phyloP scores from a whole-genome alignment of 2,113 vertebrate genomes.

The Microtus oregoni region DNA sequence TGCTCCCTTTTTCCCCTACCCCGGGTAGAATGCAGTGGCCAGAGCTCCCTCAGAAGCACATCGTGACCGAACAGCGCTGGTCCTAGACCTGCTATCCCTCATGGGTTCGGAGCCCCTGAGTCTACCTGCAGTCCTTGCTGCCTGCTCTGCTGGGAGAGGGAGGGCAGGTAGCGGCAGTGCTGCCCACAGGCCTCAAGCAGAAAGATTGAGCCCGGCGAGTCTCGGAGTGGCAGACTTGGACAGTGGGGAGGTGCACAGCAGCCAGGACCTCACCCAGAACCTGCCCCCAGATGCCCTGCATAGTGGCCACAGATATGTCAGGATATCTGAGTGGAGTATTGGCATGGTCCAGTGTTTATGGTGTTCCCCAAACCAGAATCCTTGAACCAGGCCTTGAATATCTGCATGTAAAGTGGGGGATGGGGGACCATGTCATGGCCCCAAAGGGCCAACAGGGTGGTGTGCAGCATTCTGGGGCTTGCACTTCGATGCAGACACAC shows the following conservation, averaged over 20 bases:
- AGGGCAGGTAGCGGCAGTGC: background rate
- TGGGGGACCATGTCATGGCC: background rate
- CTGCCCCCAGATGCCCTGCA: background rate
- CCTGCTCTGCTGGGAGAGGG: background rate
- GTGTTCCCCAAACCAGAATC: background rate
- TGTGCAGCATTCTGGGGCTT: background rate
- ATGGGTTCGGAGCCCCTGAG: background rate
- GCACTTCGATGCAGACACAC: background rate
- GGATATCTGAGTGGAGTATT: background rate
- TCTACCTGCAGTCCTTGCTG: background rate
- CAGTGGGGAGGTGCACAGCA: background rate
- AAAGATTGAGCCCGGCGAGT: background rate
- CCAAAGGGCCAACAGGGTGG: background rate
- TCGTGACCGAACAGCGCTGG: rapidly evolving
- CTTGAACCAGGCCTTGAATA: background rate
- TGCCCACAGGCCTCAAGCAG: background rate
- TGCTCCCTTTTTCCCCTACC: background rate
- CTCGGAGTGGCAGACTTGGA: background rate
- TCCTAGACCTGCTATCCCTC: background rate
- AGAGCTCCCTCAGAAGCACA: background rate
- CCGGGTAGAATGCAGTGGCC: background rate
- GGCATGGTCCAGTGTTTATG: background rate
- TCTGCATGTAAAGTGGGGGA: background rate
- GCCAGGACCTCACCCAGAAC: background rate
- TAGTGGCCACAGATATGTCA: too few relatives aligned